Conservation (phyloP, 2,888 invertebrate species). For the Itoplectis maculator region DNA sequence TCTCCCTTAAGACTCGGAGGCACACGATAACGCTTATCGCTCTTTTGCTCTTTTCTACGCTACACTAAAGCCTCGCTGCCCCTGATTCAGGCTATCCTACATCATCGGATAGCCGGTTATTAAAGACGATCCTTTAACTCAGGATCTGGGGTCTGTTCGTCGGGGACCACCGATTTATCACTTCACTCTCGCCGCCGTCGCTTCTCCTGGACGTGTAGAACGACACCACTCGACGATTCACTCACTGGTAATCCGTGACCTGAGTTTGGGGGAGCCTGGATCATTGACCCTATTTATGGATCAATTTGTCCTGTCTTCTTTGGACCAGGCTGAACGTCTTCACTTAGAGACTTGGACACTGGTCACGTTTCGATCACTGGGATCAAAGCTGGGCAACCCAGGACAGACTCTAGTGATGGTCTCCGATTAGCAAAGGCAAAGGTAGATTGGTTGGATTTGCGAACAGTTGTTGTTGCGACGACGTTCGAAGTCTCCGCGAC, state of each 20-base stretch:
- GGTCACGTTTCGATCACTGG: too few species aligned
- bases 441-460: neutral
- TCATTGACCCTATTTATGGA: too few species aligned
- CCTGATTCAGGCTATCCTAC: constrained; percentile 31
- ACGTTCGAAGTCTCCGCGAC: constrained; percentile 1
- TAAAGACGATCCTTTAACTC: constrained; percentile 44
- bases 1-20: constrained; percentile 47
- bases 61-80: neutral
- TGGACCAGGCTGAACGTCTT: too few species aligned
- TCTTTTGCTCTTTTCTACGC: constrained; percentile 8
- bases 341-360: too few species aligned
- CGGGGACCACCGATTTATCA: constrained; percentile 43
- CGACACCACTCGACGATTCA: constrained; percentile 36
- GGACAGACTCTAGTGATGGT: too few species aligned
- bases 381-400: too few species aligned
- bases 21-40: constrained; percentile 49
- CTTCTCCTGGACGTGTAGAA: constrained; percentile 7
- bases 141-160: constrained; percentile 39
- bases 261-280: neutral
- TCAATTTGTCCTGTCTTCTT: too few species aligned
- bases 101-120: constrained; percentile 57
- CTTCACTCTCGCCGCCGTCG: constrained; percentile 32
- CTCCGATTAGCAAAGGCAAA: neutral
- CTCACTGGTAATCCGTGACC: constrained; percentile 7
- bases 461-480: neutral